Conservation (phyloP, 53 echinoderm and acorn worm species). For the Hippasteria phrygiana region DNA sequence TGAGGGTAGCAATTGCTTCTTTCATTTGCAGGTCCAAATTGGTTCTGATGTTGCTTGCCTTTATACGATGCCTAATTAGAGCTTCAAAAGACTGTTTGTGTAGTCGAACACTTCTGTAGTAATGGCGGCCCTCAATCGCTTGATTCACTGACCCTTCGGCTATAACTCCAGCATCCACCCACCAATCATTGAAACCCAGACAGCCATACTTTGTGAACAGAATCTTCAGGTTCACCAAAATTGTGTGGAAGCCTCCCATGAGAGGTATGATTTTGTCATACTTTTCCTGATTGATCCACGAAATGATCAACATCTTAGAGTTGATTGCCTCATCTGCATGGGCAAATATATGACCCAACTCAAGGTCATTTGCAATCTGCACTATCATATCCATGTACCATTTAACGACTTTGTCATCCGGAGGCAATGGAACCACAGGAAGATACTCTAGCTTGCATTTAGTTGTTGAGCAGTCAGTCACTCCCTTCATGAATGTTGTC, state of each 20-base stretch:
- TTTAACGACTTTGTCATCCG: conserved; percentile 10
- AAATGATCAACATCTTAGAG: conserved; percentile 16
- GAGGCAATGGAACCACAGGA: conserved; percentile 15
- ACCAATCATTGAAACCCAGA: too few relatives aligned
- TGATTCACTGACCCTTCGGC: too few relatives aligned
- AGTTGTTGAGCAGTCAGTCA: conserved; percentile 7
- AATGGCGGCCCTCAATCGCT: conserved; percentile 2
- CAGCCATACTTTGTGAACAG: too few relatives aligned
- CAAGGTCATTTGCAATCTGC: conserved; percentile 1
- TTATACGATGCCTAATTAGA: not conserved
- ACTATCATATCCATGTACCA: too few relatives aligned
- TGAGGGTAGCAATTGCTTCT: not conserved
- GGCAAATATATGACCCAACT: conserved; percentile 2
- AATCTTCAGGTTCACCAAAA: too few relatives aligned
- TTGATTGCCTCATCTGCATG: conserved; percentile 35
- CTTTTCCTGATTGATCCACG: not conserved
- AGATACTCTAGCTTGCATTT: conserved; percentile 27
- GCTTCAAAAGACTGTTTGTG: not conserved
- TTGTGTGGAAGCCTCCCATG: too few relatives aligned
- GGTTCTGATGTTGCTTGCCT: not conserved
- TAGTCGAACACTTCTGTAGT: not conserved
- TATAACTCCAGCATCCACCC: too few relatives aligned
- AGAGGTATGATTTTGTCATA: too few relatives aligned
- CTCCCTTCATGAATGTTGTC: not conserved
- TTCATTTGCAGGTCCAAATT: not conserved